These are phyloP conservation scores for Acanthis flammea DNA, from an alignment of 2,797 vertebrate genomes.

Conservation along the genomic window DNA sequence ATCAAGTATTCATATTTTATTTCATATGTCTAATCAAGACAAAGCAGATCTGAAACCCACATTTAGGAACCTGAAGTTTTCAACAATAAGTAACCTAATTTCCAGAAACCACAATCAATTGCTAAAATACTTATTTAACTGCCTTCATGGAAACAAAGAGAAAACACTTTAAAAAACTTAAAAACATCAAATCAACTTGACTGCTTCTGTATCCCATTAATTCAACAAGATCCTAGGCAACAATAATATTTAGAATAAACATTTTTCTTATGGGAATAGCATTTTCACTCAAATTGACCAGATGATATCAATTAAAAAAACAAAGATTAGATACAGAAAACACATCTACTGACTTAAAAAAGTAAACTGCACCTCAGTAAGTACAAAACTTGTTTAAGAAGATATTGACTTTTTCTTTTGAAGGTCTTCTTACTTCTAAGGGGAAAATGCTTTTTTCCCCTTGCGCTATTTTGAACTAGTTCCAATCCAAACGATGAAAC, in stretches of 20 bases:
- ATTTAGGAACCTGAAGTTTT: not conserved
- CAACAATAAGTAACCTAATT: conserved; percentile 25
- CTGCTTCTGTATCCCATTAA: conserved; percentile 39
- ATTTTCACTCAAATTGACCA: conserved; percentile 50
- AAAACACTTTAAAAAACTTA: conserved; percentile 42
- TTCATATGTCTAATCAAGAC: not conserved
- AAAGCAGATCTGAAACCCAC: not conserved
- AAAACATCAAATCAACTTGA: conserved; percentile 34
- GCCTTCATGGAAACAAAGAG: conserved; percentile 56
- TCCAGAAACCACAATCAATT: conserved; percentile 28
- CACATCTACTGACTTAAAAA: conserved; percentile 16
- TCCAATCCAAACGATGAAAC: not conserved
- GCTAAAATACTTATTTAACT: conserved; percentile 38
- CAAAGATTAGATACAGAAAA: conserved; percentile 28
- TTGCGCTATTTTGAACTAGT: not conserved
- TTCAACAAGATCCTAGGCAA: conserved; percentile 64
- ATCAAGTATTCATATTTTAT: not conserved
- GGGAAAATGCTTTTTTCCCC: not conserved
- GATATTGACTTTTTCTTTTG: not conserved
- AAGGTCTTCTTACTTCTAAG: not conserved
- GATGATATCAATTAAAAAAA: conserved; percentile 56
- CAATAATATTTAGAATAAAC: conserved; percentile 67
- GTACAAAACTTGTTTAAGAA: not conserved
- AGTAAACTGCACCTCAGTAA: not conserved
- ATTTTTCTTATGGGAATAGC: conserved; percentile 51